These are phyloP conservation scores for Ameiurus melas DNA, from an alignment of 2,113 vertebrate genomes.

Conservation along the genomic window DNA sequence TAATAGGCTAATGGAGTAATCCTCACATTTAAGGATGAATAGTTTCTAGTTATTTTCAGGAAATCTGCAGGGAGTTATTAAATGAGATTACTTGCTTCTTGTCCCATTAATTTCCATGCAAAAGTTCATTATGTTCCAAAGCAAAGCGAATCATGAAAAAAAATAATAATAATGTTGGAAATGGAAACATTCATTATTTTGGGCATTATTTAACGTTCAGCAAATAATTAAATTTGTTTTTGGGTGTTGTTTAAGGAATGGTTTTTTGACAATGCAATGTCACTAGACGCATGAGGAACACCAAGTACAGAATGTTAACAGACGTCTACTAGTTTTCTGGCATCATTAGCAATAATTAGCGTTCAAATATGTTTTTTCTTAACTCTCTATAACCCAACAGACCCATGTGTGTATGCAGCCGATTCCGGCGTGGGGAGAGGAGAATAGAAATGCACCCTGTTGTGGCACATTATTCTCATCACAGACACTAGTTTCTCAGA, in stretches of 20 bases:
- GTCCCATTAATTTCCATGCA: slow-evolving; percentile 33
- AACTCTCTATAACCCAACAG: background rate
- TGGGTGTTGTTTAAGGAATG: background rate
- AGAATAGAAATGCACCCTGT: slow-evolving; percentile 44
- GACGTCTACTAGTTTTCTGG: background rate
- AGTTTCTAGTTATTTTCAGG: slow-evolving; percentile 28
- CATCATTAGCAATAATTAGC: background rate
- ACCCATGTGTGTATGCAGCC: background rate
- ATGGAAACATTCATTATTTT: slow-evolving; percentile 2
- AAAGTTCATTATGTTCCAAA: slow-evolving; percentile 26
- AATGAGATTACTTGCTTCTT: slow-evolving; percentile 31
- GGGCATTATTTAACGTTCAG: slow-evolving; percentile 2
- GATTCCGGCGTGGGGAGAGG: slow-evolving; percentile 33
- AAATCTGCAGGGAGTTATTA: slow-evolving; percentile 37
- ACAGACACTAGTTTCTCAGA: slow-evolving; percentile 40
- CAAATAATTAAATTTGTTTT: background rate
- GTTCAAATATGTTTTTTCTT: background rate
- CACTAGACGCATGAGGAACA: background rate
- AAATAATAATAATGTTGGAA: slow-evolving; percentile 3
- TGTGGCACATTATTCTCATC: slow-evolving; percentile 51
- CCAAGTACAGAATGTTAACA: background rate
- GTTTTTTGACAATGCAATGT: background rate
- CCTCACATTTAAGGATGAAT: slow-evolving; percentile 16
- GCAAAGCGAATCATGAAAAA: slow-evolving; percentile 7
- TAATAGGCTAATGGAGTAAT: slow-evolving; percentile 2